Evolutionary conservation across 2,113 vertebrate genomes (phyloP), one percentile per base, ranked within the genome.

Genomic region (Candoia aspera): DNA sequence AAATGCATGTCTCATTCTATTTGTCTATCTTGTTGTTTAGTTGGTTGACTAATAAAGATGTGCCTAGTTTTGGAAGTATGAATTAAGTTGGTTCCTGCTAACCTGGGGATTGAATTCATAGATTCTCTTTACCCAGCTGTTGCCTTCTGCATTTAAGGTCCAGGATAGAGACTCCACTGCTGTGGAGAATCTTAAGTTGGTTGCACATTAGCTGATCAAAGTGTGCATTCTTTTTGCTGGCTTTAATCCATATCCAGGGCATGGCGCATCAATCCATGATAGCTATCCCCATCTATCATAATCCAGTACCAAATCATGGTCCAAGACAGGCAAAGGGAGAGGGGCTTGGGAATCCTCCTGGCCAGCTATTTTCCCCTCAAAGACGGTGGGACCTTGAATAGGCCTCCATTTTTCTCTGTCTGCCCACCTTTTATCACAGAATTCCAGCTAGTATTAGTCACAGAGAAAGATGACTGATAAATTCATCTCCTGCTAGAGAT

Each of bases 381-480:
- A 33, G 68, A n/a, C 89, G 21, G 64, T 29, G 42, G 84, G 94
- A 93, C 90, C 92, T 94, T 94, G 93, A 90, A 91, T 89, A 92
- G 53, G 92, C 79, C 26, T 94, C 93, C 11, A 13, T 94, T 90
- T 85, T 94, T 93, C 57, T 86, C 79, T 0, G 0, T 19, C 90
- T 94, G 60, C 79, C 68, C 2, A 10, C 62, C 11, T 95, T 68
- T 94, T 93, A 96, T 94, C 91, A 0, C 1, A 0, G 86, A 0
- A 0, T 95, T 91, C 91, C 0, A 86, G 57, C 95, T 94, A 94
- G 95, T 95, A 94, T 96, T 94, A 96, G 95, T 88, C 73, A 42
- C 91, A 92, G 95, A 96, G 96, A 94, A 97, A 83, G 59, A n/a
- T 23, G 96, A 95, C 93, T 55, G 62, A 96, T 97, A 95, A 94